Percentiles rank a stretch among this genome's conserved stretches.
phyloP scores from a whole-genome alignment of 2,797 vertebrate genomes.

The Philypnodon macrostomus region DNA sequence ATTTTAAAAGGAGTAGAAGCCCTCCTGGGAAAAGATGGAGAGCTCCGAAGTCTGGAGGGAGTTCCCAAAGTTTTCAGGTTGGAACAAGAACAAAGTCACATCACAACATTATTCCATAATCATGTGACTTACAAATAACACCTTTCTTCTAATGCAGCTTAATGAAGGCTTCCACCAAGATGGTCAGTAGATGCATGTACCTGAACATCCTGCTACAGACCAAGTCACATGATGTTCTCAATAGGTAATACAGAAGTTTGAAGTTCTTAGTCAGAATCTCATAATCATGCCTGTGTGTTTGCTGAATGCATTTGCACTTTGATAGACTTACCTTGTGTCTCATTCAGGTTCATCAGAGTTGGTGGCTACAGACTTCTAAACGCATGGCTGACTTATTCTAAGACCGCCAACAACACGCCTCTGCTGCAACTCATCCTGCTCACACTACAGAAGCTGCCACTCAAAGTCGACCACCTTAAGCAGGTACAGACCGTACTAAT shows the following conservation, averaged over 20 bases:
- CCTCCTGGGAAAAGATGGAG: conserved; percentile 90
- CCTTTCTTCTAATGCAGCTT: conserved; percentile 72
- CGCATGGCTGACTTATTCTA: conserved; percentile 91
- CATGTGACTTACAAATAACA: no score
- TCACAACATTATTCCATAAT: no score
- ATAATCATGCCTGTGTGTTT: no score
- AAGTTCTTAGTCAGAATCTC: no score
- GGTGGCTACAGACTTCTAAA: conserved; percentile 94
- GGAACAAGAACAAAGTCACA: no score
- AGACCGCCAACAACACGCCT: conserved; percentile 87
- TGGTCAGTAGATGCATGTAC: conserved; percentile 96
- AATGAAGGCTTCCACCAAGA: conserved; percentile 94
- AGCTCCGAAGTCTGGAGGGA: conserved; percentile 88
- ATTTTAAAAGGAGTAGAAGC: conserved; percentile 91
- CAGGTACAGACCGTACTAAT: conserved; percentile 72
- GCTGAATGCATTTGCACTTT: no score
- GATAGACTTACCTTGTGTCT: neutral
- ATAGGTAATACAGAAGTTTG: conserved; percentile 79
- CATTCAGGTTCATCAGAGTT: conserved; percentile 85
- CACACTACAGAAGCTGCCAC: conserved; percentile 90
- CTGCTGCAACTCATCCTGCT: conserved; percentile 91
- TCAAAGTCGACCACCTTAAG: conserved; percentile 94
- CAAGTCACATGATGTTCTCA: conserved; percentile 85
- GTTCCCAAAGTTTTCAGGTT: conserved; percentile 93
- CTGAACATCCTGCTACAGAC: conserved; percentile 94